Percentiles rank a stretch among this genome's conserved stretches.
Conservation (phyloP, 2,797 vertebrate genomes). For the Spondyliosoma cantharus region DNA sequence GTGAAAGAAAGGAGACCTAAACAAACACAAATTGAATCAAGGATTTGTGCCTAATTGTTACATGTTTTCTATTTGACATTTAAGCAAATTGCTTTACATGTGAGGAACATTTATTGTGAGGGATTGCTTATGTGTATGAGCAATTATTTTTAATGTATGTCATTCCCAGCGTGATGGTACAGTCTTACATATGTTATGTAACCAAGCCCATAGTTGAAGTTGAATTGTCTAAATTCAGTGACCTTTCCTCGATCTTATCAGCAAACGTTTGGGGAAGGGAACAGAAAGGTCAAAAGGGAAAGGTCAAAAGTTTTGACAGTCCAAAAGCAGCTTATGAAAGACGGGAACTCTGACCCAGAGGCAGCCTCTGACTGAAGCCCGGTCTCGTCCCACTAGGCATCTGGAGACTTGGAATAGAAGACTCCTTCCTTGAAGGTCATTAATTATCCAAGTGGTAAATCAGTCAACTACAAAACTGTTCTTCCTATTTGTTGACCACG, state of each 20-base stretch:
- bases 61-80: conserved; percentile 88
- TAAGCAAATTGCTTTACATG: conserved; percentile 88
- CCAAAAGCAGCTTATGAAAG: conserved; percentile 69
- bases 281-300: conserved; percentile 59
- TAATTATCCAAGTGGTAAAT: conserved; percentile 66
- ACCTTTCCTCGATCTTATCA: conserved; percentile 66
- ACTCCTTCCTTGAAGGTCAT: conserved; percentile 66
- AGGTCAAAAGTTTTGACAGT: conserved; percentile 71
- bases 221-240: conserved; percentile 79
- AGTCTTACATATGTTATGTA: conserved; percentile 90
- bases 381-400: conserved; percentile 59
- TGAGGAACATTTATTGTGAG: conserved; percentile 87
- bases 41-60: conserved; percentile 91
- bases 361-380: conserved; percentile 52
- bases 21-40: conserved; percentile 85
- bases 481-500: conserved; percentile 72
- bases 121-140: conserved; percentile 89
- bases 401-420: conserved; percentile 71
- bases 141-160: conserved; percentile 87
- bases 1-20: conserved; percentile 76
- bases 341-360: conserved; percentile 66
- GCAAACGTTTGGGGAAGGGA: conserved; percentile 51
- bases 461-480: conserved; percentile 71
- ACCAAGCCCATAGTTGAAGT: conserved; percentile 82
- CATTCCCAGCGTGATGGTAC: conserved; percentile 90